These are phyloP conservation scores for Scopus umbretta DNA, from an alignment of 2,113 vertebrate species.

Conservation along the genomic window DNA sequence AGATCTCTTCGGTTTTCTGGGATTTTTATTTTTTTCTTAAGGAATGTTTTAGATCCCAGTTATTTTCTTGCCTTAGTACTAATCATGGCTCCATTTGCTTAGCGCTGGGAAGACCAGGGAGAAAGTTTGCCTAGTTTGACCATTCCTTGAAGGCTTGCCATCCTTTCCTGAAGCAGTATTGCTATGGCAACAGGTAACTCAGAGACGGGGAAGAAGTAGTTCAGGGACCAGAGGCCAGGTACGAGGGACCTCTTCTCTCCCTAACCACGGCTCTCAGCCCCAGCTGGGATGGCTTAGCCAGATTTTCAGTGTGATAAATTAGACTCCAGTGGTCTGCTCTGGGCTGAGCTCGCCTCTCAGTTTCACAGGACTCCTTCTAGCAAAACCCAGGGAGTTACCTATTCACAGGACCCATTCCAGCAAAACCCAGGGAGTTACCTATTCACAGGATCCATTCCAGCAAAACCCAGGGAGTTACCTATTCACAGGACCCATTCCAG, in stretches of 20 bases:
- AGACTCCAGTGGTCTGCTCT: neutral
- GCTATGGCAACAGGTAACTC: neutral
- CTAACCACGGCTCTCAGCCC: neutral
- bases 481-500: neutral
- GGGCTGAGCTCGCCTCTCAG: neutral
- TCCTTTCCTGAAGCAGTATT: neutral
- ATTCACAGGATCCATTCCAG: neutral
- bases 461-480: too few species aligned
- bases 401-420: neutral
- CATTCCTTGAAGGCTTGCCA: neutral
- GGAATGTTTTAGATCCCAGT: neutral
- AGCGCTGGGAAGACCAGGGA: neutral
- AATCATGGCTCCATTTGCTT: neutral
- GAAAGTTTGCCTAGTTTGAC: neutral
- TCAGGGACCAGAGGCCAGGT: too few species aligned
- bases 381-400: too few species aligned
- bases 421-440: too few species aligned
- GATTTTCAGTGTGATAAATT: neutral
- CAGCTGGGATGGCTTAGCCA: neutral
- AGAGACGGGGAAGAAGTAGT: fast-evolving
- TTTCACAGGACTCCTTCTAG: neutral
- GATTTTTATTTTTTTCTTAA: neutral
- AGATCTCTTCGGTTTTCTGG: neutral
- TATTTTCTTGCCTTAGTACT: neutral
- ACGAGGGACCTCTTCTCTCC: neutral